phyloP scores from a whole-genome alignment of 2,113 vertebrate species.

The Bufo bufo region DNA sequence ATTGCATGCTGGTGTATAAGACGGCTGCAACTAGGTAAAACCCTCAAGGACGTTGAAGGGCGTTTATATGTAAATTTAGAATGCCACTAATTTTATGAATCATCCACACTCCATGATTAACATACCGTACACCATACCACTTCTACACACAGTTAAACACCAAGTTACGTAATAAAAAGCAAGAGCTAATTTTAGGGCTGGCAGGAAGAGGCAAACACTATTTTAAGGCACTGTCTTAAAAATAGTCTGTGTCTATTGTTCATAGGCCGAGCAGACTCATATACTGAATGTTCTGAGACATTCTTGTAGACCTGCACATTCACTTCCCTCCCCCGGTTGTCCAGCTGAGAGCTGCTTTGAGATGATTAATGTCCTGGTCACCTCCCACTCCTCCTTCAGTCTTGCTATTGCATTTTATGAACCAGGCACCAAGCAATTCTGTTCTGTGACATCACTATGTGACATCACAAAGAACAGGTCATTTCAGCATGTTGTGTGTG shows the following conservation, averaged over 20 bases:
- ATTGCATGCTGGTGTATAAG: not conserved
- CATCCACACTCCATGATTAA: not conserved
- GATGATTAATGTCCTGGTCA: slow-evolving; percentile 54
- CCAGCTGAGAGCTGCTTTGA: slow-evolving; percentile 53
- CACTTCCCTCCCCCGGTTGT: slow-evolving; percentile 54
- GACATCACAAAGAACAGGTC: slow-evolving; percentile 29
- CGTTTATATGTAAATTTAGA: not conserved
- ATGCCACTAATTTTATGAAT: slow-evolving; percentile 30
- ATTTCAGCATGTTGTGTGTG: too few species aligned
- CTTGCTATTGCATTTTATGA: slow-evolving; percentile 25
- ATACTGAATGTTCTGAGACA: slow-evolving; percentile 13
- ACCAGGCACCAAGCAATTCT: not conserved
- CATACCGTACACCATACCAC: not conserved
- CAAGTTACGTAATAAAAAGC: not conserved
- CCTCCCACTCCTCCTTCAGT: slow-evolving; percentile 47
- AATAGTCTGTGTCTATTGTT: slow-evolving; percentile 40
- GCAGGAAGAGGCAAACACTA: slow-evolving; percentile 35
- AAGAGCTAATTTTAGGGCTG: not conserved
- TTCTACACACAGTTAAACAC: not conserved
- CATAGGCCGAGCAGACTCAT: slow-evolving; percentile 44
- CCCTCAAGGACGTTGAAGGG: not conserved
- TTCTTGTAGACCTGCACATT: slow-evolving; percentile 38
- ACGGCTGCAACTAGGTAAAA: not conserved
- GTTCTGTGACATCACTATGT: slow-evolving; percentile 34
- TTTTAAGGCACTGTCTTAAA: slow-evolving; percentile 18